Base-by-base conservation (phyloP, 1,140 invertebrate species). In the Venturia canescens region DNA sequence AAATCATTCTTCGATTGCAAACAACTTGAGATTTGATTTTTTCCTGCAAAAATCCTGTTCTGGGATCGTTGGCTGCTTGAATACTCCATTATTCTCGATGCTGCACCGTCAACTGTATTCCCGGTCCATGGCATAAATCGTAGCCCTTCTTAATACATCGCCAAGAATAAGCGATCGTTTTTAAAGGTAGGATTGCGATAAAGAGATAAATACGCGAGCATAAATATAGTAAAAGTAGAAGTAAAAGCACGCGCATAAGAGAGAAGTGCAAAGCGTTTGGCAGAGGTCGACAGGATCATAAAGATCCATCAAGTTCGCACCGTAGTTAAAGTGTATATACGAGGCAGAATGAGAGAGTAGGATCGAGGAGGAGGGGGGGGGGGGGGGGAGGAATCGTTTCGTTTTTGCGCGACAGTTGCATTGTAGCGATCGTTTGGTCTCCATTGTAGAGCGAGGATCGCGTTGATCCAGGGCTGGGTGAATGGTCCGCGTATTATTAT, bases 271-370 rank as follows among this genome's bases (percentile, higher is more conserved):
- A 81, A 75, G 50, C 48, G 77, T 53, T 81, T 83, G 82, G 82
- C 79, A 80, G 74, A 80, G 74, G 29, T 80, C 77, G 29, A 57
- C 29, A 78, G 53, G 75, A 83, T 75, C 79, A 83, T 83, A 80
- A 83, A 80, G 60, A 83, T 83, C 70, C 69, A 79, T 83, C 82
- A 83, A 83, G 57, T 83, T 83, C 82, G 63, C 82, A 71, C 82
- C 75, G 75, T 50, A 26, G 57, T 63, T 63, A 63, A 63, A 63
- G 31, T 34, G 57, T 63, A 63, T 63, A 63, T 63, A 63, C 57
- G 71, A 53, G 38, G 29, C 26, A 21, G 72, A 21, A 26, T 3
- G 57, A 75, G 26, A 75, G 72, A 75, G 72, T 27, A 7, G 18
- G 71, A 27, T n/a, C n/a, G n/a, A n/a, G n/a, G 38, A 72, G 44